Conservation (phyloP, 1,140 invertebrate genomes). For the Limonius californicus region DNA sequence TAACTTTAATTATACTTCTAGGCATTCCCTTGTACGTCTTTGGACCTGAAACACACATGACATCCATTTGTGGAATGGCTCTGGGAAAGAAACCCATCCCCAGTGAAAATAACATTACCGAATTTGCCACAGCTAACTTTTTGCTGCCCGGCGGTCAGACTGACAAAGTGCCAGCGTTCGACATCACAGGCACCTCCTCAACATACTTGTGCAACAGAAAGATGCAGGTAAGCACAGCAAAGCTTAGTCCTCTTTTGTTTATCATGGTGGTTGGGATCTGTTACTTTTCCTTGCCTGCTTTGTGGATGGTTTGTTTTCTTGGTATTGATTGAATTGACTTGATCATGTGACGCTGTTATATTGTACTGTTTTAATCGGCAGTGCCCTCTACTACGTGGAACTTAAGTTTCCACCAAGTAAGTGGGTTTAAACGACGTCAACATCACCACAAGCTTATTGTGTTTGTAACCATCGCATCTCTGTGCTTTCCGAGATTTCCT, state of each 20-base stretch:
- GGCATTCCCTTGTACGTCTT: slow-evolving; percentile 94
- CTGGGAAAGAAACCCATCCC: slow-evolving; percentile 88
- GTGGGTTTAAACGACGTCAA: too few species aligned
- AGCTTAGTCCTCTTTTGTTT: neutral
- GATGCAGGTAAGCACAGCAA: neutral
- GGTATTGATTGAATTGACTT: too few species aligned
- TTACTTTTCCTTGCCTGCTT: neutral
- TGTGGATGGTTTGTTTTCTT: neutral
- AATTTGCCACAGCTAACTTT: slow-evolving; percentile 88
- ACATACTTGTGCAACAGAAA: neutral
- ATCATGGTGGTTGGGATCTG: slow-evolving; percentile 15
- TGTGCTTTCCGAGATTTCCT: neutral
- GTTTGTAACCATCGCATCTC: neutral
- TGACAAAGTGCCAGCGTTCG: neutral
- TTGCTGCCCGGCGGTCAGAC: slow-evolving; percentile 61
- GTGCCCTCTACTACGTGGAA: too few species aligned
- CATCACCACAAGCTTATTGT: neutral
- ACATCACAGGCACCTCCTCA: neutral
- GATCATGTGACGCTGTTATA: too few species aligned
- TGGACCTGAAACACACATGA: slow-evolving; percentile 99
- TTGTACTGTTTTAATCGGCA: too few species aligned
- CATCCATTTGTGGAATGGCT: slow-evolving; percentile 96
- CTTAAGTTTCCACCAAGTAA: too few species aligned
- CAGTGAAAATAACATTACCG: slow-evolving; percentile 54
- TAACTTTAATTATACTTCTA: too few species aligned